Conservation (phyloP, 2,888 invertebrate genomes). For the Cyclophora albipunctata region DNA sequence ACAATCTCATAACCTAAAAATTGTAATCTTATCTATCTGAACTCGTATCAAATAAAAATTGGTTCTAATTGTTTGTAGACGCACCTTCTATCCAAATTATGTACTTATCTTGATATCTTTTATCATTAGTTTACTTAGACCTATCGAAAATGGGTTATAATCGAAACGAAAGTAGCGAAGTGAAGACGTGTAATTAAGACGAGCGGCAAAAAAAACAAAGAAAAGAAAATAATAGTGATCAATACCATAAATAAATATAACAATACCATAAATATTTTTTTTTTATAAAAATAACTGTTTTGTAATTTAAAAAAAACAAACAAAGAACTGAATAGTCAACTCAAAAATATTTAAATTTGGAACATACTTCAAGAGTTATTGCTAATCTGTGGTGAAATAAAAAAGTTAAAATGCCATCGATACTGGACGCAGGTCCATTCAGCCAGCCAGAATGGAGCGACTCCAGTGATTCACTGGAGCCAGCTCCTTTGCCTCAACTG, state of each 20-base stretch:
- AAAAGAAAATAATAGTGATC: too few relatives aligned
- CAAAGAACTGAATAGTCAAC: not conserved
- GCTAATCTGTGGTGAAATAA: not conserved
- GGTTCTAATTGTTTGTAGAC: slow-evolving; percentile 49
- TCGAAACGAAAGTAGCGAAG: too few relatives aligned
- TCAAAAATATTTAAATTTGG: not conserved
- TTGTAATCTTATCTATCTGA: slow-evolving; percentile 35
- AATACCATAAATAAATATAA: too few relatives aligned
- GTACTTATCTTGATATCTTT: slow-evolving; percentile 26
- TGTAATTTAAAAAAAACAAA: not conserved
- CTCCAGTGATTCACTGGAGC: slow-evolving; percentile 58
- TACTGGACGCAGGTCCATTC: slow-evolving; percentile 51
- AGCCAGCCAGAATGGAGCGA: slow-evolving; percentile 70
- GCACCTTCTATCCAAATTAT: slow-evolving; percentile 32
- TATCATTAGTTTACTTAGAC: not conserved
- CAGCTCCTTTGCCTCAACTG: slow-evolving; percentile 67
- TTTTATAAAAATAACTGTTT: not conserved
- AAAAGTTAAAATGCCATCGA: slow-evolving; percentile 50
- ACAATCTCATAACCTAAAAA: slow-evolving; percentile 23
- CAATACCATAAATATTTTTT: too few relatives aligned
- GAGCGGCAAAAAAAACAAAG: too few relatives aligned
- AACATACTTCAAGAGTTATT: slow-evolving; percentile 1
- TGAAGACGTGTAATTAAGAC: too few relatives aligned
- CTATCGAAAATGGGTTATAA: too few relatives aligned
- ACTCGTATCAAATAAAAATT: slow-evolving; percentile 35